Base-by-base conservation (phyloP, 2,888 invertebrate genomes). In the Drosophila lacicola region DNA sequence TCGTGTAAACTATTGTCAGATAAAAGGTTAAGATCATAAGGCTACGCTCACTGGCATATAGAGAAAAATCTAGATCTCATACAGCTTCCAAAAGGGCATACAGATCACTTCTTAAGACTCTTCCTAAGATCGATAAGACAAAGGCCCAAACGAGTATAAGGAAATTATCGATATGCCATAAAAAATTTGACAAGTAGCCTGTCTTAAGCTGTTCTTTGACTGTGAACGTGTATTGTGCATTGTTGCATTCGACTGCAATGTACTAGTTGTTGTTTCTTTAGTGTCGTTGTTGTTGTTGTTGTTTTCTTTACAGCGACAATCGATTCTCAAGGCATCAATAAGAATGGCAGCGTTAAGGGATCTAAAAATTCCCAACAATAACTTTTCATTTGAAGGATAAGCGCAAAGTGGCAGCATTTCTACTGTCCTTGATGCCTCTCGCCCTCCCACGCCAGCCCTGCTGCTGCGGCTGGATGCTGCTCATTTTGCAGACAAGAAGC, bases 341-440 rank as follows among this genome's bases (percentile, higher is more conserved):
- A 64, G 70, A 71, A 66, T 44, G 65, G 37, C 36, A 54, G 64
- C 66, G 71, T 50, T 65, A 37, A 58, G 74, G 63, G 66, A 74
- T 70, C 69, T 70, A 5, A 62, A 55, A 79, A 70, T 74, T 75
- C 63, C 55, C 61, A 39, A 74, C 80, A 82, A 81, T 86, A 83
- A 78, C 72, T 80, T 89, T 87, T 88, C 75, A 84, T 82, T 82
- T 84, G 70, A 67, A 63, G 85, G 75, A 82, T 78, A 74, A 80
- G 78, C 75, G 69, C 69, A 74, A 82, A 80, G 80, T 85, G 86
- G 75, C 70, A 69, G 66, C 74, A 61, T 51, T 66, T 41, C 41
- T 42, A 14, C 41, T n/a, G 4, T 17, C 11, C 17, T 25, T 21
- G 14, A 10, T 19, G 4, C 42, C 25, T 4, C 13, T 36, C 5